A percentile compares a stretch with the other conserved stretches of the same genome.
These are phyloP conservation scores for Sapayoa aenigma DNA, from an alignment of 2,113 vertebrate species.

Conservation along the genomic window DNA sequence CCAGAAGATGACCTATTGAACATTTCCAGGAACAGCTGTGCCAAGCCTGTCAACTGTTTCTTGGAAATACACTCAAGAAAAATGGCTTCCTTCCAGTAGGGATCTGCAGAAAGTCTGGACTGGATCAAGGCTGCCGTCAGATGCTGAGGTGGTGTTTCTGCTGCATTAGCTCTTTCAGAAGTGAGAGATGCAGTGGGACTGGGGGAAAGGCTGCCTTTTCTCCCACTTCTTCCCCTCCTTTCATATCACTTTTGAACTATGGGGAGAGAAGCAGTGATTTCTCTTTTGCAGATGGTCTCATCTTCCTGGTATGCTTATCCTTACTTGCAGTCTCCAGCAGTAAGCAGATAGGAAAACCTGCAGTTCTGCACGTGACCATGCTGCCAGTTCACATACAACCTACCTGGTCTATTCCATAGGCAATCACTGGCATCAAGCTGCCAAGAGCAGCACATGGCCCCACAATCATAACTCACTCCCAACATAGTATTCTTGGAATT, in stretches of 20 bases:
- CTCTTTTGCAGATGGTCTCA: not conserved
- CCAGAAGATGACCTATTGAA: slow-evolving; percentile 86
- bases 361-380: not conserved
- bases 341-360: not conserved
- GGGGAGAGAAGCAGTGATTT: not conserved
- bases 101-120: slow-evolving; percentile 76
- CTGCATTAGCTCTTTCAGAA: not conserved
- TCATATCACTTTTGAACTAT: not conserved
- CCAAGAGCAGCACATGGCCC: not conserved
- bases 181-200: accelerated
- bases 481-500: not conserved
- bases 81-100: slow-evolving; percentile 76
- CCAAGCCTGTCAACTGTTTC: slow-evolving; percentile 84
- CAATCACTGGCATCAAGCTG: not conserved
- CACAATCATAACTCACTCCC: accelerated
- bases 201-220: not conserved
- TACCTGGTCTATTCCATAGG: not conserved
- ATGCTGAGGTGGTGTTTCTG: not conserved
- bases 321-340: not conserved
- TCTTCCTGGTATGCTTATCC: not conserved
- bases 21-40: slow-evolving; percentile 84
- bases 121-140: slow-evolving; percentile 62
- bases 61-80: slow-evolving; percentile 83
- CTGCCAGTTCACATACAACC: not conserved
- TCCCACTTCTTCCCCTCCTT: not conserved